Base-by-base conservation (phyloP, 2,113 vertebrate species). In the Tragelaphus strepsiceros region DNA sequence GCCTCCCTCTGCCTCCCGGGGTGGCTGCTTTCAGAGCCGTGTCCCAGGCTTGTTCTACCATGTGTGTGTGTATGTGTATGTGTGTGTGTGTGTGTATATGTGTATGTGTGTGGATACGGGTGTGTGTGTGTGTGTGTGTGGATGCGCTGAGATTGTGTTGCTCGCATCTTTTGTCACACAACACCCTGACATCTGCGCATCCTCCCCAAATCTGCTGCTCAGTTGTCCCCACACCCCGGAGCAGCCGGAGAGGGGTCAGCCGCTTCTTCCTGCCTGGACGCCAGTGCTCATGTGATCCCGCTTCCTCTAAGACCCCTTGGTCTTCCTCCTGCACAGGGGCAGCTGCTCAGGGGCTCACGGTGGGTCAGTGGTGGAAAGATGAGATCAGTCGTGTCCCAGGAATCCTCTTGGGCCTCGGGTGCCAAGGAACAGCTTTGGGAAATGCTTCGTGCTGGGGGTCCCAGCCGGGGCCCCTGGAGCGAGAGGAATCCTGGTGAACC, bases 31-130 rank as follows among this genome's bases (percentile, higher is more conserved):
- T 21, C 26, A 7, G 84, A 12, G 78, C 74, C 35, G 6, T 7
- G 3, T 24, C 77, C 4, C 0, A 19, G 3, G 1, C 2, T 6
- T 22, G n/a, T n/a, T 19, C 35, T 90, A 21, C n/a, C 2, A 0
- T n/a, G 16, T n/a, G 62, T 4, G 62, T 17, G 14, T 30, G 13
- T 1, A 6, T 3, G 61, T 32, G 14, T 16, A 6, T 16, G 1
- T 11, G 0, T 3, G 12, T 61, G 28, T 19, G 64, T 21, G 17
- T 5, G 9, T 2, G 4, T 6, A 12, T 0, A 2, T 26, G 24
- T 59, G 11, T 6, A 0, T 59, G 0, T 5, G 12, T 2, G 1
- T 28, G 24, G 6, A 5, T 61, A 11, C 6, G 26, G 5, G 1
- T 2, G 1, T 6, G 0, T 28, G 4, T 59, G 0, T 61, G 2